Percentiles rank a stretch among this genome's conserved stretches.
phyloP scores from a whole-genome alignment of 2,113 vertebrate species.

The Paradisaea rubra region DNA sequence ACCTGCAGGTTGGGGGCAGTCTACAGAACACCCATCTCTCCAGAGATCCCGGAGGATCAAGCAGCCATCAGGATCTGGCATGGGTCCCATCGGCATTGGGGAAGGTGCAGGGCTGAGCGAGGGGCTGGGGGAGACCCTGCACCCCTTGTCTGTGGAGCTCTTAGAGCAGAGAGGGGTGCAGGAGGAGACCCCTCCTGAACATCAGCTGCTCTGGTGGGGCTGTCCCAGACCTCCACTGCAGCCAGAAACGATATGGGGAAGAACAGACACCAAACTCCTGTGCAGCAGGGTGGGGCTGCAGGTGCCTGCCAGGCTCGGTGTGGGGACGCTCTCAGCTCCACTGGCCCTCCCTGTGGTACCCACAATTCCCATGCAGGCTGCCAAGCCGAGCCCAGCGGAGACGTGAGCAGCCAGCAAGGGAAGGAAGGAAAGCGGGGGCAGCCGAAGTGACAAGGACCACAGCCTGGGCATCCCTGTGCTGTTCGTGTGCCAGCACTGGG shows the following conservation, averaged over 20 bases:
- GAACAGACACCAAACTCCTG: background rate
- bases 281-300: background rate
- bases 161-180: background rate
- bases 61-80: background rate
- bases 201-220: background rate
- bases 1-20: background rate
- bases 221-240: background rate
- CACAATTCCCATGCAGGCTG: background rate
- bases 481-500: background rate
- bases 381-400: accelerated
- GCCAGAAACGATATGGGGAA: background rate
- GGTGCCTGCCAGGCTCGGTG: background rate
- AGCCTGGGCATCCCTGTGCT: background rate
- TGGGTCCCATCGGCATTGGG: accelerated
- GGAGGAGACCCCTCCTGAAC: background rate
- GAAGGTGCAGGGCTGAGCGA: background rate
- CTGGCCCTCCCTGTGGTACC: background rate
- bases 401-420: background rate
- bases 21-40: background rate
- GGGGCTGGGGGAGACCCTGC: background rate
- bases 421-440: background rate
- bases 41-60: accelerated
- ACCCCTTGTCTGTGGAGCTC: background rate
- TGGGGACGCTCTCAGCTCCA: background rate
- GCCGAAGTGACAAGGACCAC: background rate